These are phyloP conservation scores for Dipodomys merriami DNA, from an alignment of 2,113 vertebrate genomes.

Conservation along the genomic window DNA sequence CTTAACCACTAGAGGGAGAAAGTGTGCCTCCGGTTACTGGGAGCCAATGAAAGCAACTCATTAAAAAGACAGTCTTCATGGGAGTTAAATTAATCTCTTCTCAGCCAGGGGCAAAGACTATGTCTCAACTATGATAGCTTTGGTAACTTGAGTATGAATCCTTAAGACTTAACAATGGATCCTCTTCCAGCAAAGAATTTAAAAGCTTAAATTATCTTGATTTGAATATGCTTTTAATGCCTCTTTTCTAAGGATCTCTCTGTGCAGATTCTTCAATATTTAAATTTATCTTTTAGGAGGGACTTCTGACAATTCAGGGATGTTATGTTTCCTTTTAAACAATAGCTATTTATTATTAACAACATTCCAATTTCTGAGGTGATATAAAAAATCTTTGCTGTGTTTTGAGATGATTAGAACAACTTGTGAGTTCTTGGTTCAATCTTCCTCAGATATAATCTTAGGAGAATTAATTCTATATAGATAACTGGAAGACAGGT, in stretches of 20 bases:
- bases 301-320: neutral
- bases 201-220: neutral
- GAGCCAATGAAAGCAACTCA: slow-evolving; percentile 56
- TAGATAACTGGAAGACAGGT: neutral
- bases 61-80: slow-evolving; percentile 58
- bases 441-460: slow-evolving; percentile 23
- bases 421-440: slow-evolving; percentile 8
- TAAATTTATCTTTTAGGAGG: neutral
- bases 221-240: slow-evolving; percentile 25
- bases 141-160: slow-evolving; percentile 22
- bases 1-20: slow-evolving; percentile 81
- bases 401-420: slow-evolving; percentile 21
- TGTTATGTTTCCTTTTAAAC: neutral
- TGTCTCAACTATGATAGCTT: neutral
- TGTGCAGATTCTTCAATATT: neutral
- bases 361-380: neutral
- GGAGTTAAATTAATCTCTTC: slow-evolving; percentile 63
- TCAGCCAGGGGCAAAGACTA: slow-evolving; percentile 16
- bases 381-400: slow-evolving; percentile 20
- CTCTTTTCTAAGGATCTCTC: slow-evolving; percentile 30
- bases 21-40: slow-evolving; percentile 71
- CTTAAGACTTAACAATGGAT: slow-evolving; percentile 4
- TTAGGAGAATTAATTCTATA: slow-evolving; percentile 45
- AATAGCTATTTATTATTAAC: neutral
- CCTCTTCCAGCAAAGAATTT: neutral